Evolutionary conservation across 2,797 vertebrate species (phyloP).

Genomic region (Myripristis murdjan): DNA sequence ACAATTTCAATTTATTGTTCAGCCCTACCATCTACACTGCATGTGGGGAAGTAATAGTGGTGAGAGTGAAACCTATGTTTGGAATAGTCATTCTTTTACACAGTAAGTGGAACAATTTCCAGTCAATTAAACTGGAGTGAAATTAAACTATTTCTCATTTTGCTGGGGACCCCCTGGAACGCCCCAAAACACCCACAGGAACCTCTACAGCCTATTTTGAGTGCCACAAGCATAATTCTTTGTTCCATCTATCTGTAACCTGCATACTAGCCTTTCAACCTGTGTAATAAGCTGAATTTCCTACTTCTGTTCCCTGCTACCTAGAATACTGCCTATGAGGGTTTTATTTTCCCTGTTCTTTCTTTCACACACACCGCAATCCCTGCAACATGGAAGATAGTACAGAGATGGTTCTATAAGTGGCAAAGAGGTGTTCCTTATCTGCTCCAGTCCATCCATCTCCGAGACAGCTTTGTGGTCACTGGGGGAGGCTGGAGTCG

Average conservation of each 20-base stretch:
- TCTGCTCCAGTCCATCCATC: constrained; percentile 44
- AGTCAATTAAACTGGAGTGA: no score
- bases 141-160: no score
- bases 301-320: background rate
- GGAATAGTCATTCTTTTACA: no score
- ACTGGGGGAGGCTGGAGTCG: constrained; percentile 14
- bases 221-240: background rate
- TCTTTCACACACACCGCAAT: background rate
- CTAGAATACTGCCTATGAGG: background rate
- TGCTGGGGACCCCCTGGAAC: no score
- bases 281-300: background rate
- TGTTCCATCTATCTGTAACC: background rate
- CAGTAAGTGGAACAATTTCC: no score
- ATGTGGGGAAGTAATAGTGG: no score
- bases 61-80: no score
- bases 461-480: constrained; percentile 47
- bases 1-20: no score
- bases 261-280: background rate
- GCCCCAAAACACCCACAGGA: no score
- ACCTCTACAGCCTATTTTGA: no score
- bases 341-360: background rate
- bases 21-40: no score
- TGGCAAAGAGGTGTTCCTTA: constrained; percentile 36
- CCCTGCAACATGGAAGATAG: constrained; percentile 13
- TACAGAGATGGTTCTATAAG: constrained; percentile 41